Evolutionary conservation across 2,797 vertebrate genomes (phyloP).

Genomic region (Perdix hodgsoniae): DNA sequence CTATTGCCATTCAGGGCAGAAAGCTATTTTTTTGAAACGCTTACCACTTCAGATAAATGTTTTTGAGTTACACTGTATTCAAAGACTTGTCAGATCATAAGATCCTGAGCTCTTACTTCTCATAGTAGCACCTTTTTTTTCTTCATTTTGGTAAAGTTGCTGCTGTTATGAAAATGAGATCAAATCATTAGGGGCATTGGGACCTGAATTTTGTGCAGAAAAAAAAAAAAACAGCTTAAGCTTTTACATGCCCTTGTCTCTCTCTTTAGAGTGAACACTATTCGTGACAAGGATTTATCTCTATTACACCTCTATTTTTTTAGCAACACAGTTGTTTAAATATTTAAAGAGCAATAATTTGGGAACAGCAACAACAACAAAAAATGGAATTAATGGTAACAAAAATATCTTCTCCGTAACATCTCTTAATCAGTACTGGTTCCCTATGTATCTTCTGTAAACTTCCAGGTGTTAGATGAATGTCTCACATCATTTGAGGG

Average conservation of each 20-base stretch:
- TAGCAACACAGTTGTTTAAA: neutral
- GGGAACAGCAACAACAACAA: neutral
- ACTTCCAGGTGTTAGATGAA: neutral
- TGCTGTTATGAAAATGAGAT: neutral
- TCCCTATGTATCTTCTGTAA: neutral
- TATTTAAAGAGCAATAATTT: neutral
- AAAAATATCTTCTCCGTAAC: neutral
- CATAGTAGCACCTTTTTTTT: rapidly evolving
- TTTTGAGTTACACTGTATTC: neutral
- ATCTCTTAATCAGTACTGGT: neutral
- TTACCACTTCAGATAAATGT: neutral
- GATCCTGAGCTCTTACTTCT: neutral
- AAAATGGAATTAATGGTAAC: neutral
- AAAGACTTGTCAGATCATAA: neutral
- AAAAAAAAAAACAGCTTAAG: neutral
- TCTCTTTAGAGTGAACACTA: neutral
- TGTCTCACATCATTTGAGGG: neutral
- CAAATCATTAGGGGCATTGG: neutral
- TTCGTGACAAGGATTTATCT: neutral
- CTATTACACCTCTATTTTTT: neutral
- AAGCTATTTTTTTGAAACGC: neutral
- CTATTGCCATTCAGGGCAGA: neutral
- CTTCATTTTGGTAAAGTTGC: neutral
- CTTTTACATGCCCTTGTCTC: neutral
- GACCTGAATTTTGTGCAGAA: neutral